Evolutionary conservation across 2,113 vertebrate species (phyloP).

Genomic region (Melanocharis versteri): DNA sequence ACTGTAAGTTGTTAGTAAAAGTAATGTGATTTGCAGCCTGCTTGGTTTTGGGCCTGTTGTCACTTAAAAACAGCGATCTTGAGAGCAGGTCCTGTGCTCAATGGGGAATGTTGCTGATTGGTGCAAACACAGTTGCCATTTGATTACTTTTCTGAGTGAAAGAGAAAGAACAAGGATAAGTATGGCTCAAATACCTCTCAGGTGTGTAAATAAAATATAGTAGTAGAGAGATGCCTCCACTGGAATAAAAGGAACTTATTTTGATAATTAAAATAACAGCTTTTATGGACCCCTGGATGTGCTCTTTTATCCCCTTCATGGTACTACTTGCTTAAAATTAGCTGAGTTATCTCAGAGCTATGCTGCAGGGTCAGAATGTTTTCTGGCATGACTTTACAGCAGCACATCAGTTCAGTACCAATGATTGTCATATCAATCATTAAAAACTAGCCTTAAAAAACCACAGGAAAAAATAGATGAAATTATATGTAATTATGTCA

Average conservation of each 20-base stretch:
- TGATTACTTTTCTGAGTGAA: not conserved
- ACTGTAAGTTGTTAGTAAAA: not conserved
- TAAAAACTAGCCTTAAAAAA: not conserved
- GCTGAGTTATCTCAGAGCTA: not conserved
- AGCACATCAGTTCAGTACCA: not conserved
- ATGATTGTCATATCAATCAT: not conserved
- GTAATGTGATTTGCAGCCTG: not conserved
- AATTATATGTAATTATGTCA: not conserved
- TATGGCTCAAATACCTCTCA: not conserved
- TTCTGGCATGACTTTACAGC: not conserved
- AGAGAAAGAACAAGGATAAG: not conserved
- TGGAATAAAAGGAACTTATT: not conserved
- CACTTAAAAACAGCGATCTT: not conserved
- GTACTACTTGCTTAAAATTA: not conserved
- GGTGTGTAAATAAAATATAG: not conserved
- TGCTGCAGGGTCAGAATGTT: not conserved
- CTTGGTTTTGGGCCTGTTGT: not conserved
- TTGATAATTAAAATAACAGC: not conserved
- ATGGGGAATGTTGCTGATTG: no score
- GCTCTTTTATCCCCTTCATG: not conserved
- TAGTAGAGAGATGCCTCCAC: not conserved
- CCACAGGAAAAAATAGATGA: not conserved
- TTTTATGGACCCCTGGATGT: not conserved
- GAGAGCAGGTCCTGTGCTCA: not conserved
- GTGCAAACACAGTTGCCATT: not conserved